Evolutionary conservation across 30 jellyfish, hydroid and myxozoan species (phyloP), one percentile per base, ranked within the genome.

Genomic region (Cassiopea xamachana): DNA sequence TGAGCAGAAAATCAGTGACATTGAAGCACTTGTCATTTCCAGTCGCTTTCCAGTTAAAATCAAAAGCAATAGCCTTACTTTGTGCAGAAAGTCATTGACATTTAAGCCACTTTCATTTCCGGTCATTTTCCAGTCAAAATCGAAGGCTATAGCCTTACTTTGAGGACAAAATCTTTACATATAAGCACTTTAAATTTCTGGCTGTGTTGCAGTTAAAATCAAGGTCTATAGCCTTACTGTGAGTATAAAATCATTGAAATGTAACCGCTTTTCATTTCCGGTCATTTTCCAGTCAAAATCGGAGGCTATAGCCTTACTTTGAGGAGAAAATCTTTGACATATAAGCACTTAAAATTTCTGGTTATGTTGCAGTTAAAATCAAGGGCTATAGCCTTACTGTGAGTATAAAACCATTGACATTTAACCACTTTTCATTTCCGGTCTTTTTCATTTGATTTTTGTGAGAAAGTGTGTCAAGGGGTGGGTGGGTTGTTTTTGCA

Each of bases 331-430:
- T 2, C n/a, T 72, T 13, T 13, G 48, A 48, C 69, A 6, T 59
- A 6, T 59, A 6, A 6, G 69, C 13, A 59, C 14, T 7, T 6
- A 6, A 14, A 59, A 59, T 59, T 59, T 59, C 14, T 59, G 8
- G 69, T 6, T 27, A 27, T 27, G 39, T 27, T 27, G 39, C 39
- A 27, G 39, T 59, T 6, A 59, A 59, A 59, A 59, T 59, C 7
- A 16, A 72, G 2, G n/a, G 50, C 81, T 59, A 59, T 59, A 59
- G 69, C 81, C 50, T 72, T 72, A 48, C 81, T 72, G n/a, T 72
- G n/a, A 16, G 47, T 47, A 47, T 1, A 72, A 72, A 72, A 72
- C 2, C 69, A 27, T 27, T 27, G 39, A 27, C 39, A 27, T 27
- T 27, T 27, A 27, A 27, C 39, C 39, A 27, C 39, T 27, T 27